Conservation (phyloP, 2,113 vertebrate genomes). For the Corythaixoides concolor region DNA sequence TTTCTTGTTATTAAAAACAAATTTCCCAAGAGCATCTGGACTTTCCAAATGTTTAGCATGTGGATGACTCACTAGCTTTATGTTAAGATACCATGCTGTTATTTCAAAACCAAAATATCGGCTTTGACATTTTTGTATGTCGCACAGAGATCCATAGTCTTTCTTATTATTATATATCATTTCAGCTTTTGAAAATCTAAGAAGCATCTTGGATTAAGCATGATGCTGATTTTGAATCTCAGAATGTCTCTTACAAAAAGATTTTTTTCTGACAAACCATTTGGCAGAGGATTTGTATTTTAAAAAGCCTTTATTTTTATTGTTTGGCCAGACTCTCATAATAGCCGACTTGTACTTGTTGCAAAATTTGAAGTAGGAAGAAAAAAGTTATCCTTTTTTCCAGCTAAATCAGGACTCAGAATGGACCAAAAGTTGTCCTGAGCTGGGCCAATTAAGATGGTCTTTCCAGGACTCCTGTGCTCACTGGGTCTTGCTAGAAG, state of each 20-base stretch:
- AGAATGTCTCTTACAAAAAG: not conserved
- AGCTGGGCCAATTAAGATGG: not conserved
- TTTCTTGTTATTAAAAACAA: conserved; percentile 48
- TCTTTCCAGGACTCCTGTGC: not conserved
- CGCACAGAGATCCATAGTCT: not conserved
- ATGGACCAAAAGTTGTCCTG: not conserved
- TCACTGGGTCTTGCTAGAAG: not conserved
- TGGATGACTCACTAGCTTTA: conserved; percentile 47
- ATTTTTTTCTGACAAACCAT: not conserved
- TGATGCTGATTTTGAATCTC: not conserved
- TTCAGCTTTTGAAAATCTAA: conserved; percentile 14
- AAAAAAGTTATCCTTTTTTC: not conserved
- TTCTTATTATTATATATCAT: conserved; percentile 15
- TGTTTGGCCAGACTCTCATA: not conserved
- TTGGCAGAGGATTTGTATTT: not conserved
- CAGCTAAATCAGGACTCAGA: not conserved
- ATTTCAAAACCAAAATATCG: conserved; percentile 45
- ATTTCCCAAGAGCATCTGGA: conserved; percentile 23
- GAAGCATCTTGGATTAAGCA: not conserved
- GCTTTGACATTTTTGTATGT: conserved; percentile 44
- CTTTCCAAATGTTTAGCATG: conserved; percentile 52
- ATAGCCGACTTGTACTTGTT: not conserved
- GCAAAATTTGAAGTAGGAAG: not conserved
- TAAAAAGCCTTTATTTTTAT: not conserved
- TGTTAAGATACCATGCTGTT: conserved; percentile 39